phyloP scores from a whole-genome alignment of 2,113 vertebrate genomes.

The Cyprinodon brontotheroides region DNA sequence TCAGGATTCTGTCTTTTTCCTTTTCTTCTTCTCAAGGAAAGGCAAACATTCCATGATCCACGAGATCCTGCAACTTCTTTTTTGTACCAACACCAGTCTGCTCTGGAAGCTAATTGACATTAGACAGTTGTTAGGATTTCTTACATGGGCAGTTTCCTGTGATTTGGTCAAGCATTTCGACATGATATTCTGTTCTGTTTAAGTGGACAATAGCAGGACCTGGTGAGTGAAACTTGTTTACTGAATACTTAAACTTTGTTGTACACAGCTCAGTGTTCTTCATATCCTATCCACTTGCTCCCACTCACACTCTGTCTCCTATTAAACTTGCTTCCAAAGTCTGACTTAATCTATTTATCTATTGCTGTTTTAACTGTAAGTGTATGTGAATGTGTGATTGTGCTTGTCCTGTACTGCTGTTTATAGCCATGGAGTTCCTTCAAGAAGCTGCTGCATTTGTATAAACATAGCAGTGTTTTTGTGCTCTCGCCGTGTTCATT shows the following conservation, averaged over 20 bases:
- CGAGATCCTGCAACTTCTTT: not conserved
- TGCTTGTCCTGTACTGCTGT: slow-evolving; percentile 6
- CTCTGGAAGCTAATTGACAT: not conserved
- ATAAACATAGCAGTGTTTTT: slow-evolving; percentile 17
- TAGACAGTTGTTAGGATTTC: not conserved
- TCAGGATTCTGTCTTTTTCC: not conserved
- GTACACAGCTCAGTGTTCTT: slow-evolving; percentile 16
- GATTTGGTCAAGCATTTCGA: not conserved
- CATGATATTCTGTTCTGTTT: not conserved
- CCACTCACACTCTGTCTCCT: slow-evolving; percentile 50
- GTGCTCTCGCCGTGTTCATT: slow-evolving; percentile 38
- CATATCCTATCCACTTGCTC: slow-evolving; percentile 37
- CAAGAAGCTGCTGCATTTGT: slow-evolving; percentile 17
- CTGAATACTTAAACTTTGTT: slow-evolving; percentile 14
- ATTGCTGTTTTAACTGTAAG: not conserved
- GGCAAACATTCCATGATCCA: not conserved
- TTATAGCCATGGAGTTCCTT: slow-evolving; percentile 13
- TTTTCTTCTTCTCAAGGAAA: not conserved
- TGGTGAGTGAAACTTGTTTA: not conserved
- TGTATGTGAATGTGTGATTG: not conserved
- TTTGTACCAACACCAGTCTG: not conserved
- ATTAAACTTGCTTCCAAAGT: slow-evolving; percentile 27
- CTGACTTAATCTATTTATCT: slow-evolving; percentile 30
- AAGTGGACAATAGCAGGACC: not conserved
- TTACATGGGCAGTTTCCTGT: not conserved